Base-by-base conservation (phyloP, 2,797 vertebrate genomes). In the Oryzias sinensis region DNA sequence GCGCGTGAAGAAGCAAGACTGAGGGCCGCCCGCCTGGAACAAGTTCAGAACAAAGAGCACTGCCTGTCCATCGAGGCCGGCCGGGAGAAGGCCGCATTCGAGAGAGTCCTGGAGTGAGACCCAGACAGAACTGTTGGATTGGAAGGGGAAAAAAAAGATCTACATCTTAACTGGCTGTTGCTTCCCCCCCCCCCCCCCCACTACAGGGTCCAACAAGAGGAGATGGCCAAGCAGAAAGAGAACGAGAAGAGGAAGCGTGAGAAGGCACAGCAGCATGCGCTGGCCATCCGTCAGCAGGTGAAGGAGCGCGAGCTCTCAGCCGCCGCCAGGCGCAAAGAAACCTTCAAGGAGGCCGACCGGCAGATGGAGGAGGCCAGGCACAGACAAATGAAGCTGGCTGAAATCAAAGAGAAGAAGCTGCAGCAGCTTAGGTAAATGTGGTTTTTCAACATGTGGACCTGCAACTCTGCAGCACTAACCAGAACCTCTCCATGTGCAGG, bases 371-470 rank as follows among this genome's bases (percentile, higher is more conserved):
- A 93, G 64, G 90, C 89, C 0, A 86, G 40, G 2, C 88, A 74
- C 59, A 92, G 90, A 25, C 88, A 83, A 0, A 60, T 84, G 37
- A 88, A 76, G 48, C 89, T 98, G 0, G 45, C 88, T 0, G 88
- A 90, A 17, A 83, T 96, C 72, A 94, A 93, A 76, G 82, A 86
- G 58, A 93, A 90, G 76, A 96, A 95, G 76, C 76, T 98, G 0
- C 85, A 80, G 46, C 95, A 97, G 69, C 91, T 98, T 37, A 94
- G 89, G 97, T 98, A 56, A 80, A 90, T 67, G 11, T 13, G 5
- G n/a, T 43, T 24, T 5, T 14, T 14, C 41, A 22, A 14, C 2
- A 16, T 3, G 14, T 16, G 29, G 43, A 44, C 8, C 17, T 2
- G 25, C 2, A 16, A 7, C 33, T 1, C 0, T 17, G 11, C 4